phyloP scores from a whole-genome alignment of 1,140 invertebrate species.

The Mizuhopecten yessoensis region DNA sequence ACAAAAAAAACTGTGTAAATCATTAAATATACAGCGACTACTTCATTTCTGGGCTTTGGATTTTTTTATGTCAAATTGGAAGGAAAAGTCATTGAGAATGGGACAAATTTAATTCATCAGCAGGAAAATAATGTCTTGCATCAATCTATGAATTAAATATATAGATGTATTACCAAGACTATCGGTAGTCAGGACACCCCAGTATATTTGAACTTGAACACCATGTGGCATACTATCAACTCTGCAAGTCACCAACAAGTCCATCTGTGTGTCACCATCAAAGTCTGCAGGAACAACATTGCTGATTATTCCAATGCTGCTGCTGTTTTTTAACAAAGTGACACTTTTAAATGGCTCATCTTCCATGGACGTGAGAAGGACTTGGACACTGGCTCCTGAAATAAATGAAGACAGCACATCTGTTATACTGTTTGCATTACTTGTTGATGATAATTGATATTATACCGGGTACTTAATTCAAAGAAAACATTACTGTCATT shows the following conservation, averaged over 20 bases:
- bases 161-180: slow-evolving; percentile 59
- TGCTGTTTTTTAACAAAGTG: slow-evolving; percentile 45
- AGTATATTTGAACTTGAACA: slow-evolving; percentile 79
- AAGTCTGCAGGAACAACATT: slow-evolving; percentile 95
- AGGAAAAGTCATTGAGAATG: no score
- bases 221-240: not conserved
- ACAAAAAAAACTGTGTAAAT: no score
- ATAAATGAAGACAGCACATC: slow-evolving; percentile 44
- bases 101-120: no score
- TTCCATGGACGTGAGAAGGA: slow-evolving; percentile 59
- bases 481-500: no score
- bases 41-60: no score
- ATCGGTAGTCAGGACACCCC: slow-evolving; percentile 66
- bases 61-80: no score
- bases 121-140: no score
- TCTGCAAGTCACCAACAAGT: slow-evolving; percentile 88
- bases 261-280: slow-evolving; percentile 97
- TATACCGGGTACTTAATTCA: no score
- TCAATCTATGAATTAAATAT: no score
- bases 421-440: no score
- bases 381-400: slow-evolving; percentile 66
- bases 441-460: no score
- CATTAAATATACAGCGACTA: no score
- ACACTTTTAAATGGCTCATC: slow-evolving; percentile 50
- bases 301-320: slow-evolving; percentile 72